These are phyloP conservation scores for Emberiza fucata DNA, from an alignment of 2,113 vertebrate genomes.

Conservation along the genomic window DNA sequence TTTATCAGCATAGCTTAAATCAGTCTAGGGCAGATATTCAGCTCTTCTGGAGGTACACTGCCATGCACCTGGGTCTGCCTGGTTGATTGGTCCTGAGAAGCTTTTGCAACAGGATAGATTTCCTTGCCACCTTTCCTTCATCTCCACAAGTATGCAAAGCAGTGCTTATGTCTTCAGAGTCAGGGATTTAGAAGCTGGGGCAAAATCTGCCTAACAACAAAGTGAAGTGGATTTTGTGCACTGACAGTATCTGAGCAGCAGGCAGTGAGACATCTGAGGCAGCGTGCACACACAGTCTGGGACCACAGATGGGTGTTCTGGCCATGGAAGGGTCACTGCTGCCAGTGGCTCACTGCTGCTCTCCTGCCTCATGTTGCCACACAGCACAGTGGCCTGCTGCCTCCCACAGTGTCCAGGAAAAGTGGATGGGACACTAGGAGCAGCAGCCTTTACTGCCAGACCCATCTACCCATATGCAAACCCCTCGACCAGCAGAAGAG, in stretches of 20 bases:
- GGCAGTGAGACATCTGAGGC: background rate
- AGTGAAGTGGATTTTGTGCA: background rate
- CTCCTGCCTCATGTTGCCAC: accelerated
- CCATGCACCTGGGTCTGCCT: background rate
- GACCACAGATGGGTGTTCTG: background rate
- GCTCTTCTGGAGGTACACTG: background rate
- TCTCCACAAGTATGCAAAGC: background rate
- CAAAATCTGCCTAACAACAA: background rate
- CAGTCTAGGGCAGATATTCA: conserved; percentile 14
- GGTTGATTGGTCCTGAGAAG: background rate
- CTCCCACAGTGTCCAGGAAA: background rate
- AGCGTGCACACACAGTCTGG: accelerated
- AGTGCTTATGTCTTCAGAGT: background rate
- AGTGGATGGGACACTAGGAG: background rate
- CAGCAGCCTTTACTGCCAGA: background rate
- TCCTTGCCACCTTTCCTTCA: background rate
- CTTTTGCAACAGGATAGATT: background rate
- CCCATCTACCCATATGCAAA: accelerated
- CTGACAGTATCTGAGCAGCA: background rate
- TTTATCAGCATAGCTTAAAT: conserved; percentile 23
- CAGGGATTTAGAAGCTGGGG: background rate
- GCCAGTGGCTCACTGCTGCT: background rate
- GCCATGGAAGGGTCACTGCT: accelerated
- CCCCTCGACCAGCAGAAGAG: background rate
- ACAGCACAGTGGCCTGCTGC: background rate